Base-by-base conservation (phyloP, 2,113 vertebrate species). In the Riparia riparia region DNA sequence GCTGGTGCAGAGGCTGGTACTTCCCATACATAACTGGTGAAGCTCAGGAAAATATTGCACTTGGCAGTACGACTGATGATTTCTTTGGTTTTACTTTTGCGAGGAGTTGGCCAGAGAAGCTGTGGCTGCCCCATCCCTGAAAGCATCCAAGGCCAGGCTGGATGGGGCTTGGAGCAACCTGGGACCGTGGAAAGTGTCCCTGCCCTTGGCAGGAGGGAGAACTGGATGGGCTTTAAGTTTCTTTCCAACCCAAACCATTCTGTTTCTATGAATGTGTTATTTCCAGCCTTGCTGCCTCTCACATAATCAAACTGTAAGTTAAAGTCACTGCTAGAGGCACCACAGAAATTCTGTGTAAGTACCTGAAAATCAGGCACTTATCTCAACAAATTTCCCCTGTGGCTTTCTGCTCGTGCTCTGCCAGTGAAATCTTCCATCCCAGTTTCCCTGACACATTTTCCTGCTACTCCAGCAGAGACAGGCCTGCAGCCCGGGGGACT, bases 321-420 rank as follows among this genome's bases (percentile, higher is more conserved):
- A 19, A 66, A 78, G 54, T 66, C 42, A 57, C 41, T 70, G 64
- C 39, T 49, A 49, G 60, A 92, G 65, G 42, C 37, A 37, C 19
- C 45, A 57, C 5, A 12, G 45, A 53, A 81, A n/a, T 60, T 87
- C 85, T 93, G 60, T 63, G 17, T 69, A 82, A 82, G 26, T 51
- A 64, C 53, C 82, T 85, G 61, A 61, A 88, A 73, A 87, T 45
- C 85, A 91, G 61, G 60, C 69, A 70, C 37, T 83, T 74, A 54
- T 12, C 86, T 93, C 54, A 34, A 42, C 60, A 61, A 22, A 82
- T 82, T 53, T 70, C 47, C 60, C 25, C 28, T 66, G 42, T 54
- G 81, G 22, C 51, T 86, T 83, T n/a, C 44, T 63, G 44, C 26
- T 93, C 6, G 3, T 53, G 34, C 57, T 71, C 34, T 54, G 17